Percentiles rank a stretch among this genome's conserved stretches.
phyloP scores from a whole-genome alignment of 2,797 vertebrate species.

The Intellagama lesueurii region DNA sequence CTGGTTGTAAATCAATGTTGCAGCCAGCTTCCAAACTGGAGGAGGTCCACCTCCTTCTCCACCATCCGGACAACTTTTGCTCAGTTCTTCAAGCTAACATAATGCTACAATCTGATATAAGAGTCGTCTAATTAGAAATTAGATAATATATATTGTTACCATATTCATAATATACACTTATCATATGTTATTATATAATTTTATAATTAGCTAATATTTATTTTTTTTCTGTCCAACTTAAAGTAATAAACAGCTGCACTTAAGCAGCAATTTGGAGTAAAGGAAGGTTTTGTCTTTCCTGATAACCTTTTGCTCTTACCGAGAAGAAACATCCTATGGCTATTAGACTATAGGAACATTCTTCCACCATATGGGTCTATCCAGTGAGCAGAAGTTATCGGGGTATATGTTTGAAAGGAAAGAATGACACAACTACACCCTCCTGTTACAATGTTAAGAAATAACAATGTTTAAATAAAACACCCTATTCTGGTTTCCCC shows the following conservation, averaged over 20 bases:
- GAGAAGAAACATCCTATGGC: not conserved
- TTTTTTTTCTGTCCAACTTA: constrained; percentile 13
- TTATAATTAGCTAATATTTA: too few relatives aligned
- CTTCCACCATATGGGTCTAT: not conserved
- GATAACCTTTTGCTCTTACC: not conserved
- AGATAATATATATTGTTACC: too few relatives aligned
- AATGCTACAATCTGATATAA: not conserved
- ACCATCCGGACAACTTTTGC: not conserved
- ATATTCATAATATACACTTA: too few relatives aligned
- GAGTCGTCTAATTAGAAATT: not conserved
- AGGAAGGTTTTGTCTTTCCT: not conserved
- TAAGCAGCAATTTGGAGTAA: not conserved
- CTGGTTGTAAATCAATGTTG: not conserved
- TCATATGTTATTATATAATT: too few relatives aligned
- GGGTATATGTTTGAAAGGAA: constrained; percentile 4
- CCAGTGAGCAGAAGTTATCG: not conserved
- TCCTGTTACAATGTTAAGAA: constrained; percentile 53
- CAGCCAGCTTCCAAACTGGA: not conserved
- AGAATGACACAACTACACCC: constrained; percentile 21
- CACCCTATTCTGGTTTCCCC: constrained; percentile 67
- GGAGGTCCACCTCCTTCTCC: not conserved
- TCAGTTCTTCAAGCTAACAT: not conserved
- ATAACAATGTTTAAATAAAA: constrained; percentile 64
- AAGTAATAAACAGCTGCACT: not conserved
- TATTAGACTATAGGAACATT: not conserved